Conservation (phyloP, 2,888 invertebrate genomes). For the Spodoptera exigua region DNA sequence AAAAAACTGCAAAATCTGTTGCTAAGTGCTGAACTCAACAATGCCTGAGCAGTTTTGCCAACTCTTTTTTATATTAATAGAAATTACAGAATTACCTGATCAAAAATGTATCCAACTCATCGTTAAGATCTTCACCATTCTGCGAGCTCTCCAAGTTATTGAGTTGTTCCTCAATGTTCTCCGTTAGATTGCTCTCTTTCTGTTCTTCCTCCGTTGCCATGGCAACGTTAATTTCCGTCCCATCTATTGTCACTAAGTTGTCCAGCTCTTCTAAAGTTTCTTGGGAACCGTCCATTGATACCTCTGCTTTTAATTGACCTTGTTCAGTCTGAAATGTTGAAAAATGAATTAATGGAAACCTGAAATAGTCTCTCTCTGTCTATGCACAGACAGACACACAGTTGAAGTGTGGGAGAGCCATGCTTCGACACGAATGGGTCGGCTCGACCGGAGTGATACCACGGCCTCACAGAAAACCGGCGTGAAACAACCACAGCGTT, state of each 20-base stretch:
- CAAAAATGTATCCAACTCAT: slow-evolving; percentile 68
- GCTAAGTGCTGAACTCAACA: no score
- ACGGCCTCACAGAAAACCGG: no score
- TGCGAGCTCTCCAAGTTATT: slow-evolving; percentile 68
- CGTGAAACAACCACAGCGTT: no score
- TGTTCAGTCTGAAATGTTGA: slow-evolving; percentile 8
- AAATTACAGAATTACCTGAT: slow-evolving; percentile 57
- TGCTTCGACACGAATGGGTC: no score
- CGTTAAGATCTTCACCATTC: slow-evolving; percentile 52
- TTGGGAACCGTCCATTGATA: background rate
- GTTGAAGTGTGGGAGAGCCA: no score
- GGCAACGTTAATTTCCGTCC: background rate
- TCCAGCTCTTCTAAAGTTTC: slow-evolving; percentile 18
- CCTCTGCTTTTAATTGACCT: slow-evolving; percentile 34
- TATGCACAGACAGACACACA: no score
- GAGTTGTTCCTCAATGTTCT: slow-evolving; percentile 74
- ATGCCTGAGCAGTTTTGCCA: no score
- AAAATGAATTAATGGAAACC: background rate
- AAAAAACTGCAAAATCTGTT: no score
- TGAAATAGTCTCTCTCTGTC: no score
- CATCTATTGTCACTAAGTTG: background rate
- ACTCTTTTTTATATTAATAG: slow-evolving; percentile 4
- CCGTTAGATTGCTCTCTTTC: slow-evolving; percentile 25
- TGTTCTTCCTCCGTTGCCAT: slow-evolving; percentile 7
- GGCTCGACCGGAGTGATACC: no score